These are phyloP conservation scores for Heterochromis multidens DNA, from an alignment of 2,113 vertebrate species.

Conservation along the genomic window DNA sequence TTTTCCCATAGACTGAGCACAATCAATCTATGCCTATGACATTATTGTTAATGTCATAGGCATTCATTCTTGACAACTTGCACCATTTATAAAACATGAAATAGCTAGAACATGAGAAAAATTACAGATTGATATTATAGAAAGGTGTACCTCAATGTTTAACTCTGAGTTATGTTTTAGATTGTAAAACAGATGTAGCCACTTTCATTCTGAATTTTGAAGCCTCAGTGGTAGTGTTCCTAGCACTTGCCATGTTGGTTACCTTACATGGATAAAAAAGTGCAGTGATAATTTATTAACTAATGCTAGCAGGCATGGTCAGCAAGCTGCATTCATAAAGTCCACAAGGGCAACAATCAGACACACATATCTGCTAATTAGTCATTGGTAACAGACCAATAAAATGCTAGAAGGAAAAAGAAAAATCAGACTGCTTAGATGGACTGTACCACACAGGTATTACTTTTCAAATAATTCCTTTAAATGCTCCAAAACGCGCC, in stretches of 20 bases:
- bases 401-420: not conserved
- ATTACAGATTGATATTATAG: not conserved
- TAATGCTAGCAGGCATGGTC: not conserved
- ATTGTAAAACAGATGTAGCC: not conserved
- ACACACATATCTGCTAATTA: not conserved
- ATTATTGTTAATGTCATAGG: too few relatives aligned
- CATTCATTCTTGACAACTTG: too few relatives aligned
- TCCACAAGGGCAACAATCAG: not conserved
- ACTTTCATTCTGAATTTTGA: not conserved
- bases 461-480: not conserved
- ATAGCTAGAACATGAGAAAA: too few relatives aligned
- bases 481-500: not conserved
- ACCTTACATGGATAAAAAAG: not conserved
- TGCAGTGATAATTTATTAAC: not conserved
- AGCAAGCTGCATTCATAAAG: not conserved
- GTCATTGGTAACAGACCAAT: rapidly evolving
- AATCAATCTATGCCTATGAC: too few relatives aligned
- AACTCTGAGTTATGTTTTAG: not conserved
- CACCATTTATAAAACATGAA: too few relatives aligned
- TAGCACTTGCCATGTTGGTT: not conserved
- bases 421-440: not conserved
- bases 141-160: not conserved
- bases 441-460: not conserved
- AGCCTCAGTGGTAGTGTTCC: not conserved
- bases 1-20: too few relatives aligned